phyloP scores from a whole-genome alignment of 2,888 invertebrate genomes.

The Apoderus coryli region DNA sequence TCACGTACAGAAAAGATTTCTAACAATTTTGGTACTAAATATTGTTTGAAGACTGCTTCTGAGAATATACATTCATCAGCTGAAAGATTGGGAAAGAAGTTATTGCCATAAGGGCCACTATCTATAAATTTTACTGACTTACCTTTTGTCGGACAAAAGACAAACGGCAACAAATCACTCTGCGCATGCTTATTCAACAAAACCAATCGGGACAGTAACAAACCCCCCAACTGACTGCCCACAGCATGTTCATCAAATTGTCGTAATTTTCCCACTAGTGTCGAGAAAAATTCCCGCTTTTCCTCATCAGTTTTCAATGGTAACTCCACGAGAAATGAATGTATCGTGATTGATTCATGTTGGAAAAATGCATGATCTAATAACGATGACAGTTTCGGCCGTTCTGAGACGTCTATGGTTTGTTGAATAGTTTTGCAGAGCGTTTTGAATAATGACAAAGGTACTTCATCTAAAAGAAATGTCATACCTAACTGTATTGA shows the following conservation, averaged over 20 bases:
- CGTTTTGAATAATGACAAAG: conserved; percentile 52
- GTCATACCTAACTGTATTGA: no score
- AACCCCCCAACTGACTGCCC: conserved; percentile 63
- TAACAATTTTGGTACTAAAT: conserved; percentile 61
- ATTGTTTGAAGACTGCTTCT: conserved; percentile 50
- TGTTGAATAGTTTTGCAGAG: conserved; percentile 56
- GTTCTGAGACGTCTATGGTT: conserved; percentile 44
- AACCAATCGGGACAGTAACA: conserved; percentile 71
- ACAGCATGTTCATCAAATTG: conserved; percentile 67
- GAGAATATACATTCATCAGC: no score
- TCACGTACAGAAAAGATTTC: conserved; percentile 78
- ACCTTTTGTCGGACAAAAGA: conserved; percentile 59
- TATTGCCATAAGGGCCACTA: no score
- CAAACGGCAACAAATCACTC: conserved; percentile 50
- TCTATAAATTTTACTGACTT: no score
- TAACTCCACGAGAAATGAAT: conserved; percentile 68
- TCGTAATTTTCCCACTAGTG: conserved; percentile 50
- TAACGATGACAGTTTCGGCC: conserved; percentile 53
- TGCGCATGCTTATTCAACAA: conserved; percentile 70
- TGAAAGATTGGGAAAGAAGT: no score
- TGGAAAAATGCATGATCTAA: conserved; percentile 65
- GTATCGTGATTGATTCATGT: conserved; percentile 71
- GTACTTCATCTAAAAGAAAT: conserved; percentile 43
- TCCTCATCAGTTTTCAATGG: conserved; percentile 66
- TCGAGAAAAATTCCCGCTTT: conserved; percentile 63